Conservation (phyloP, 2,113 vertebrate species). For the Anarhynchus alexandrinus region DNA sequence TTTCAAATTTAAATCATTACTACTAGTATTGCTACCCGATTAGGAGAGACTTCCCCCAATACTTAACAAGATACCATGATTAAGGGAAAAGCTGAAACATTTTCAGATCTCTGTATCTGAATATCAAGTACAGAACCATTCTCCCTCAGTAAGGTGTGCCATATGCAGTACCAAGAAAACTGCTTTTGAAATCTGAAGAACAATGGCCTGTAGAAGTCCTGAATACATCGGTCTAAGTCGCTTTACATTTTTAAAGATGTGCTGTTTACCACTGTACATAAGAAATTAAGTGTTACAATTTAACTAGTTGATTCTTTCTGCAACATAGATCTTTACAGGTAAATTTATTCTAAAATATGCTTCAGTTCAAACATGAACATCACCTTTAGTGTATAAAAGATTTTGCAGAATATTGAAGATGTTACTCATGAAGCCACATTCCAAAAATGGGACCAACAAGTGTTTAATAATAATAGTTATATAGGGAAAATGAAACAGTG, state of each 20-base stretch:
- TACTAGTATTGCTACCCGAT: neutral
- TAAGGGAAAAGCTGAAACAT: neutral
- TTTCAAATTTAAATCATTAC: neutral
- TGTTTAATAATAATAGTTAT: neutral
- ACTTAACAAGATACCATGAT: neutral
- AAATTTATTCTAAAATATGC: neutral
- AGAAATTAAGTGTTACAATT: neutral
- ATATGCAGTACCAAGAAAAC: neutral
- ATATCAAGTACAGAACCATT: neutral
- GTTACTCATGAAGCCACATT: neutral
- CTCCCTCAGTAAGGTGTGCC: neutral
- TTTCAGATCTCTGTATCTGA: neutral
- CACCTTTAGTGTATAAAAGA: neutral
- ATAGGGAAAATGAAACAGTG: neutral
- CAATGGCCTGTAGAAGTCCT: neutral
- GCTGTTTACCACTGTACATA: neutral
- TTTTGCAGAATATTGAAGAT: neutral
- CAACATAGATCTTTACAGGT: neutral
- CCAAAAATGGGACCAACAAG: neutral
- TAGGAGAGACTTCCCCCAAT: neutral
- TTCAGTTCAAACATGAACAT: neutral
- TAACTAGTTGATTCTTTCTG: neutral
- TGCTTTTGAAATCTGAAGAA: neutral
- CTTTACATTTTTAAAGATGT: neutral
- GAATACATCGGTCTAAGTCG: neutral